Percentiles rank a stretch among this genome's conserved stretches.
These are phyloP conservation scores for Parasteatoda tepidariorum DNA, from an alignment of 1,140 invertebrate species.

Conservation along the genomic window DNA sequence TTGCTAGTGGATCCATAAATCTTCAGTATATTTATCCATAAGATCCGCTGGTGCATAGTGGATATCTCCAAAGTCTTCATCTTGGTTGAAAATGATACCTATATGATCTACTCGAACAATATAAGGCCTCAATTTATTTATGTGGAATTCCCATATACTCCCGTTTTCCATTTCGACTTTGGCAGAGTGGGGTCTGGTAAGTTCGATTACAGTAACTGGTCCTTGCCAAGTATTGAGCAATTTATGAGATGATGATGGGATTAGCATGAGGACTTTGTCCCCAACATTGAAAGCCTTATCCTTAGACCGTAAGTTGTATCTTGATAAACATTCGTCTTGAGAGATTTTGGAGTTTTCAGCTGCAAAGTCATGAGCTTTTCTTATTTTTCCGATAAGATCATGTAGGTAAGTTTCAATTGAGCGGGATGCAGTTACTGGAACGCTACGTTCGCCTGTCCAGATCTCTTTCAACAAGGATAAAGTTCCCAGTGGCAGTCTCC, in stretches of 20 bases:
- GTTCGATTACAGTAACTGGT: not conserved
- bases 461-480: not conserved
- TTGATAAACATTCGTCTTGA: not conserved
- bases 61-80: not conserved
- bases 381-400: not conserved
- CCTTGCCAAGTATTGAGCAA: not conserved
- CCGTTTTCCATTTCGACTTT: not conserved
- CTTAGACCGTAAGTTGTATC: not conserved
- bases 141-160: not conserved
- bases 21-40: not conserved
- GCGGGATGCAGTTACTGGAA: not conserved
- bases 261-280: not conserved
- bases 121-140: not conserved
- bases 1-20: not conserved
- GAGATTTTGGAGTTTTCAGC: not conserved
- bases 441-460: not conserved
- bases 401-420: not conserved
- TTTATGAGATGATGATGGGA: not conserved
- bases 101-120: not conserved
- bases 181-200: not conserved
- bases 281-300: not conserved
- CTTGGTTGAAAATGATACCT: not conserved
- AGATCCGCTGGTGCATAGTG: not conserved
- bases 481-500: not conserved
- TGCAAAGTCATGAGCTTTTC: not conserved